Conservation (phyloP, 2,888 invertebrate genomes). For the Caprella mutica region DNA sequence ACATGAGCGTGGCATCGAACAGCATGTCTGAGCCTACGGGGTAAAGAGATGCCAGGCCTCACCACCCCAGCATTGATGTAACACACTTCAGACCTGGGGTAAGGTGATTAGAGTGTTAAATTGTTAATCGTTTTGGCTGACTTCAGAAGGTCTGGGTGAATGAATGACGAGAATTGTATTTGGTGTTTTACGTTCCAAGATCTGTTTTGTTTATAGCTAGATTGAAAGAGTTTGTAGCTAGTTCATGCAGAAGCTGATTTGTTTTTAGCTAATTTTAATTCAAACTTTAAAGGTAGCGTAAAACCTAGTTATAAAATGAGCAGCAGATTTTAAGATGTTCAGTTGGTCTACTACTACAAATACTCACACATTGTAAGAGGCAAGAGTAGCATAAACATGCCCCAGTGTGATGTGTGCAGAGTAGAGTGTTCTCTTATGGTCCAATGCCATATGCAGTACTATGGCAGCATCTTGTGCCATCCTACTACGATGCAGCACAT, state of each 20-base stretch:
- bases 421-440: slow-evolving; percentile 53
- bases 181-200: no score
- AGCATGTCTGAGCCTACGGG: slow-evolving; percentile 49
- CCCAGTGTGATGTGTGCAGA: slow-evolving; percentile 57
- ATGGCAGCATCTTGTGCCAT: slow-evolving; percentile 59
- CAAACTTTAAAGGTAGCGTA: background rate
- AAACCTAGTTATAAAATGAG: no score
- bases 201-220: no score
- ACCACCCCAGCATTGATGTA: background rate
- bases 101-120: no score
- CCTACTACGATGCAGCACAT: slow-evolving; percentile 56
- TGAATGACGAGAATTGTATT: no score
- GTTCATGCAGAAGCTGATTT: background rate
- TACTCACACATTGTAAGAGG: slow-evolving; percentile 51
- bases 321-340: no score
- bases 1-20: slow-evolving; percentile 57
- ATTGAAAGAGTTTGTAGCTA: no score
- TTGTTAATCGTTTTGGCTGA: no score
- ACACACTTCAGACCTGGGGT: slow-evolving; percentile 7
- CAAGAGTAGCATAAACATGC: slow-evolving; percentile 57
- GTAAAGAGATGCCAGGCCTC: background rate
- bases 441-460: slow-evolving; percentile 58
- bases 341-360: no score
- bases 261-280: background rate
- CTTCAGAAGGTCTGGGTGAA: no score